phyloP scores from a whole-genome alignment of 2,797 vertebrate species.

The Tympanoctomys barrerae region DNA sequence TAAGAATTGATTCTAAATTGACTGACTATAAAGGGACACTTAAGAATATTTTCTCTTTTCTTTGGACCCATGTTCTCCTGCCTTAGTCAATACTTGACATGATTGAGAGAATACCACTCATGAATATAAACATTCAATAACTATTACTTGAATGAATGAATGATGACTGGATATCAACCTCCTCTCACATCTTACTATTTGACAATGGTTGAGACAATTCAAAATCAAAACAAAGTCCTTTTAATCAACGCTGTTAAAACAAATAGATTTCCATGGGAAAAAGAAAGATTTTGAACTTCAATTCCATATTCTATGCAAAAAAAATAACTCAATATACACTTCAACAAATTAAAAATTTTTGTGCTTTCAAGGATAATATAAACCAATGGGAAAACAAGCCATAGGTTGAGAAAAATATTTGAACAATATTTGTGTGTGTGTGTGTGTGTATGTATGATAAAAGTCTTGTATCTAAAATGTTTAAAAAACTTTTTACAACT shows the following conservation, averaged over 20 bases:
- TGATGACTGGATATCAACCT: background rate
- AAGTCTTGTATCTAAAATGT: background rate
- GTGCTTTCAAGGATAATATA: background rate
- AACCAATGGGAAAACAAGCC: background rate
- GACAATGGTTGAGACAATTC: background rate
- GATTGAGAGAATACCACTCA: background rate
- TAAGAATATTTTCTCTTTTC: conserved; percentile 31
- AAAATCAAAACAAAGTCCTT: background rate
- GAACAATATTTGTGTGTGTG: background rate
- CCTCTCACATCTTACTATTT: background rate
- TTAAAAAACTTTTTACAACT: background rate
- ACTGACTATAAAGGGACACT: background rate
- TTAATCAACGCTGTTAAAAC: background rate
- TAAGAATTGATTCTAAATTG: conserved; percentile 31
- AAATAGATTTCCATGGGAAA: background rate
- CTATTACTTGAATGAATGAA: background rate
- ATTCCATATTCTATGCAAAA: background rate
- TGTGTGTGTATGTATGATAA: background rate
- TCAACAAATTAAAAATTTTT: background rate
- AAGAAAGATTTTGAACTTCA: background rate
- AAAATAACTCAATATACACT: background rate
- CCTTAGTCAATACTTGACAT: background rate
- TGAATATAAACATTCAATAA: conserved; percentile 6
- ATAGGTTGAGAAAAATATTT: background rate
- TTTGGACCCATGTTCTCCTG: background rate